Base-by-base conservation (phyloP, 2,113 vertebrate genomes). In the Mungos mungo region DNA sequence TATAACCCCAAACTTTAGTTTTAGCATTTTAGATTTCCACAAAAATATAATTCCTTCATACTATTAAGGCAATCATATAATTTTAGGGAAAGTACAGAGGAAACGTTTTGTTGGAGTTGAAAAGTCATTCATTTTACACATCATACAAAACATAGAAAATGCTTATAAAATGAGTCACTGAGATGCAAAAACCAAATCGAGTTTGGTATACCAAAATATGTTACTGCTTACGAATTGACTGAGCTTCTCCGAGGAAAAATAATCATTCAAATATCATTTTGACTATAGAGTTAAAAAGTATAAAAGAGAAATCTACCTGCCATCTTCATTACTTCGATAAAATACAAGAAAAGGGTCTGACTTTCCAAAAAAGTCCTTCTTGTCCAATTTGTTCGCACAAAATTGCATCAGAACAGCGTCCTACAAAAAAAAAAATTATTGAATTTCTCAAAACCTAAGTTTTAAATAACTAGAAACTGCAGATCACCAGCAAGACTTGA, bases 361-460 rank as follows among this genome's bases (percentile, higher is more conserved):
- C 98, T 99, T 99, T 89, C 99, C 99, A 5, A 99, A 99, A 98
- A 99, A 99, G 98, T 99, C 99, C 98, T 99, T 99, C 98, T 99
- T 99, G 98, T 99, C 99, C 98, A 99, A 99, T 98, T 99, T 99
- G 99, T 99, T 99, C 96, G 99, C 99, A 9, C 99, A 99, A 87
- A 99, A 98, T 98, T 99, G 99, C 99, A 99, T 99, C 6, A 99
- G 99, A 87, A 99, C 98, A 10, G 99, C 99, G 98, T 99, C 99
- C 99, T 99, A 98, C 35, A 96, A 93, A 83, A 33, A 95, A 95
- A 41, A 41, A 41, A 41, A 41, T 41, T 41, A 41, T 41, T 41
- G 5, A 83, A 90, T 12, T 87, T 31, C 50, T 98, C 79, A 97
- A 96, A 93, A 88, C 25, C 33, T 90, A 23, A 19, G 25, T n/a